phyloP scores from a whole-genome alignment of 1,140 invertebrate genomes.

The Amyelois transitella region DNA sequence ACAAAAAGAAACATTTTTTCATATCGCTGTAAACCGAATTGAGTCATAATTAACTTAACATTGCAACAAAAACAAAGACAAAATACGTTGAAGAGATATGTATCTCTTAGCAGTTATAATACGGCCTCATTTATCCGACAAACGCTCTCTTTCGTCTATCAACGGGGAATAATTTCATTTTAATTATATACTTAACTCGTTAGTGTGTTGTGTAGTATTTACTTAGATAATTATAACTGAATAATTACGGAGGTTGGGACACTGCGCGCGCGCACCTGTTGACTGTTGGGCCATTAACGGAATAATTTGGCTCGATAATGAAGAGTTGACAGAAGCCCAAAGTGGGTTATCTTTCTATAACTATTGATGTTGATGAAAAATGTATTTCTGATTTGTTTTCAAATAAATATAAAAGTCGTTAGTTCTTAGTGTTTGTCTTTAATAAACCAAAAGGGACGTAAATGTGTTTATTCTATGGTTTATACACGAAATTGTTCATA shows the following conservation, averaged over 20 bases:
- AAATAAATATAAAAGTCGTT: too few species aligned
- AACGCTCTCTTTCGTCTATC: constrained; percentile 7
- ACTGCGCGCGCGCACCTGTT: constrained; percentile 4
- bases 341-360: neutral
- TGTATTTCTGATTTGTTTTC: constrained; percentile 14
- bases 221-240: constrained; percentile 45
- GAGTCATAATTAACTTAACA: neutral
- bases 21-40: neutral
- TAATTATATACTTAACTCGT: constrained; percentile 24
- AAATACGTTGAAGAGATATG: neutral
- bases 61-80: neutral
- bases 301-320: neutral
- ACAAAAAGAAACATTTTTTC: too few species aligned
- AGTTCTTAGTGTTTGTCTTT: too few species aligned
- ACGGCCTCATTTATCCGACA: constrained; percentile 6
- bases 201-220: constrained; percentile 26
- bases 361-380: neutral
- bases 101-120: neutral
- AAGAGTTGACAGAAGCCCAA: neutral
- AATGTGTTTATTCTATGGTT: too few species aligned
- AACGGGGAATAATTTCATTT: constrained; percentile 29
- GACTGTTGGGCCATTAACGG: neutral
- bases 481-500: too few species aligned
- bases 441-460: too few species aligned
- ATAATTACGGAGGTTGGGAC: constrained; percentile 45